These are phyloP conservation scores for Myathropa florea DNA, from an alignment of 2,888 invertebrate genomes.

Conservation along the genomic window DNA sequence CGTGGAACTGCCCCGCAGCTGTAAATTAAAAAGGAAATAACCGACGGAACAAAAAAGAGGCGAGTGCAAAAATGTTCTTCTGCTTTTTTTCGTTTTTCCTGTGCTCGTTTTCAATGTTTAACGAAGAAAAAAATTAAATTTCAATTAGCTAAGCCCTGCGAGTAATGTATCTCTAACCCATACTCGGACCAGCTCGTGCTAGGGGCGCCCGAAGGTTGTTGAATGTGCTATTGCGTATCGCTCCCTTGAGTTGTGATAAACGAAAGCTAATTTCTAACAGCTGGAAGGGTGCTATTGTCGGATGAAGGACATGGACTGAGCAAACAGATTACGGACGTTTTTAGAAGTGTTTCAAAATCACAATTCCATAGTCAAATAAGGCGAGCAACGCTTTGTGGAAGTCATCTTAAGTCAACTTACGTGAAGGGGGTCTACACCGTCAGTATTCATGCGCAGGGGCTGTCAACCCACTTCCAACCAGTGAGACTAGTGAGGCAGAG, in stretches of 20 bases:
- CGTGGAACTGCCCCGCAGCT: conserved; percentile 56
- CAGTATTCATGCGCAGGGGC: too few relatives aligned
- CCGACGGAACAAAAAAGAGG: conserved; percentile 24
- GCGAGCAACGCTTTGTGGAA: too few relatives aligned
- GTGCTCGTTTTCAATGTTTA: conserved; percentile 28
- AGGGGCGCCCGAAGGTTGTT: background rate
- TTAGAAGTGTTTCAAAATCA: too few relatives aligned
- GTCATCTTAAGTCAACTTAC: too few relatives aligned
- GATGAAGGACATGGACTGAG: background rate
- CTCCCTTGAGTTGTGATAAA: background rate
- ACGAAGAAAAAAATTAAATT: conserved; percentile 52
- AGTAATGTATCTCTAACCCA: conserved; percentile 33
- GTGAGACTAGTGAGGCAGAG: too few relatives aligned
- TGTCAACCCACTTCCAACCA: too few relatives aligned
- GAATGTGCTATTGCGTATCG: background rate
- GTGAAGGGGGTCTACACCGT: too few relatives aligned
- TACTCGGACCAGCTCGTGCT: background rate
- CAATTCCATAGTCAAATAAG: too few relatives aligned
- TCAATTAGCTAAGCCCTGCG: conserved; percentile 54
- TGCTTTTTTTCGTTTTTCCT: background rate
- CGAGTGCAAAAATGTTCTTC: conserved; percentile 18
- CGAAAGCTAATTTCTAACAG: conserved; percentile 18
- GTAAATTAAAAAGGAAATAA: conserved; percentile 65
- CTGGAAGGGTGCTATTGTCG: background rate
- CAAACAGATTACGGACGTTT: too few relatives aligned